A percentile compares a stretch with the other conserved stretches of the same genome.
phyloP scores from a whole-genome alignment of 2,113 vertebrate species.

The Nansenia antarctica region DNA sequence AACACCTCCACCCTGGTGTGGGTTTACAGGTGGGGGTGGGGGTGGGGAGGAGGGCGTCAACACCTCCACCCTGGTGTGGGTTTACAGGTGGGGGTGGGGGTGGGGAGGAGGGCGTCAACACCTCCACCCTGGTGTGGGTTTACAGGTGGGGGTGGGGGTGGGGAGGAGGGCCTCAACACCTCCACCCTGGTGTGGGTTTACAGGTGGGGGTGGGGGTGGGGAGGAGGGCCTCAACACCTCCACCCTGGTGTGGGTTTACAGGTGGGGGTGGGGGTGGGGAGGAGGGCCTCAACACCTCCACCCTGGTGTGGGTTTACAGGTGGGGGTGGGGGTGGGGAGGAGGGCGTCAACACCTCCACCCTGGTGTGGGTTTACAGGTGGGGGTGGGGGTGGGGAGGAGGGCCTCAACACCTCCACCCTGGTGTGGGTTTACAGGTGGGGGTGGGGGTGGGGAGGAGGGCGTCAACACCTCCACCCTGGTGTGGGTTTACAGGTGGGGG shows the following conservation, averaged over 20 bases:
- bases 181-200: background rate
- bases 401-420: constrained; percentile 14
- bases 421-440: background rate
- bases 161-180: background rate
- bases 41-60: background rate
- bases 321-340: constrained; percentile 53
- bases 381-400: background rate
- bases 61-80: constrained; percentile 7
- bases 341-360: too few species aligned
- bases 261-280: background rate
- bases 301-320: background rate
- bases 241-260: too few species aligned
- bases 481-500: too few species aligned
- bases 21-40: background rate
- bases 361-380: too few species aligned
- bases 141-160: background rate
- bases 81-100: constrained; percentile 42
- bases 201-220: constrained; percentile 50
- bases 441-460: constrained; percentile 54
- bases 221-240: too few species aligned
- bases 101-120: constrained; percentile 42
- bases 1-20: constrained; percentile 13
- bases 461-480: too few species aligned
- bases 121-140: too few species aligned
- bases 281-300: constrained; percentile 10